A percentile compares a stretch with the other conserved stretches of the same genome.
phyloP scores from a whole-genome alignment of 2,113 vertebrate genomes.

The Macrotis lagotis region DNA sequence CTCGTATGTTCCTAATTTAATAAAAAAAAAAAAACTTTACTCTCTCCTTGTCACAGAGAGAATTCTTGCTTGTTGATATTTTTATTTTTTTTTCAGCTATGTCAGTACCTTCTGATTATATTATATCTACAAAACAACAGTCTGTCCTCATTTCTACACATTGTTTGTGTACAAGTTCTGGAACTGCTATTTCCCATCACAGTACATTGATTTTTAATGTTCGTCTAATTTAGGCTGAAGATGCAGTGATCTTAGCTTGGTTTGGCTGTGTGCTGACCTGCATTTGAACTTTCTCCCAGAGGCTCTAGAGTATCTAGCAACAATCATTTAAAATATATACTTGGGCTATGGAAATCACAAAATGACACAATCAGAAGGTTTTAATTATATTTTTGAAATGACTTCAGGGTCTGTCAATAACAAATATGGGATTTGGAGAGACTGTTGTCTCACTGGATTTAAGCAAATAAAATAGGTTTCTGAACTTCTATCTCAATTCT shows the following conservation, averaged over 20 bases:
- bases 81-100: conserved; percentile 77
- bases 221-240: conserved; percentile 83
- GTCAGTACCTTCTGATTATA: conserved; percentile 83
- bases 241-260: conserved; percentile 81
- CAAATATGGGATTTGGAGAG: conserved; percentile 58
- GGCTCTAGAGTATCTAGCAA: conserved; percentile 66
- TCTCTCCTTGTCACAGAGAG: conserved; percentile 24
- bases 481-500: conserved; percentile 67
- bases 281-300: conserved; percentile 84
- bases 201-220: conserved; percentile 82
- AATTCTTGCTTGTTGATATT: background rate
- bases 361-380: background rate
- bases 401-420: conserved; percentile 51
- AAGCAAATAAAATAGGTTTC: conserved; percentile 67
- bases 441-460: conserved; percentile 43
- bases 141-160: conserved; percentile 80
- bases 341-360: conserved; percentile 33
- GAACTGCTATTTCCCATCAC: conserved; percentile 85
- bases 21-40: conserved; percentile 60
- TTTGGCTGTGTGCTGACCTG: conserved; percentile 82
- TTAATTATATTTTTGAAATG: conserved; percentile 71
- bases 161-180: conserved; percentile 80
- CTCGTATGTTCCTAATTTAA: conserved; percentile 66
- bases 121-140: conserved; percentile 81
- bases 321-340: conserved; percentile 45